A percentile compares a stretch with the other conserved stretches of the same genome.
Conservation (phyloP, 2,113 vertebrate species). For the Gallinago undulata region DNA sequence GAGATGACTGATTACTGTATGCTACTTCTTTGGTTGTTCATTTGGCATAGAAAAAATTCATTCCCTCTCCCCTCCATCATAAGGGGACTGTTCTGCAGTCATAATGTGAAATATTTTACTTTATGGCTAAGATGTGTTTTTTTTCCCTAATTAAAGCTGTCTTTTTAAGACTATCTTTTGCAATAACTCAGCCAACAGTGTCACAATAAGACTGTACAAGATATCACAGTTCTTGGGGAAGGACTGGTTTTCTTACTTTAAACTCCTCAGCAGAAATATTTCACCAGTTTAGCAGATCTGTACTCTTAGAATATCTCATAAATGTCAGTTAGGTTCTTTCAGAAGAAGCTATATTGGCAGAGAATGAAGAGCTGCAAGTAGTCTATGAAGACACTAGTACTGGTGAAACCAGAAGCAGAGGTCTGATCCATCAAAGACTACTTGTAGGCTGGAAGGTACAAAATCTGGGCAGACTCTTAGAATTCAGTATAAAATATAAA, state of each 20-base stretch:
- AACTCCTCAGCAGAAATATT: not conserved
- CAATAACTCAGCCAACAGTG: not conserved
- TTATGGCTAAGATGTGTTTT: rapidly evolving
- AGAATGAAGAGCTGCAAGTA: not conserved
- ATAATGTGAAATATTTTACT: not conserved
- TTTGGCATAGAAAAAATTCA: not conserved
- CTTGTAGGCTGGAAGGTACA: not conserved
- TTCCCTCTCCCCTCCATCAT: rapidly evolving
- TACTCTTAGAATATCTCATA: not conserved
- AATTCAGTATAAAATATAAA: not conserved
- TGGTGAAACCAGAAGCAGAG: not conserved
- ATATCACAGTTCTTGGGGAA: not conserved
- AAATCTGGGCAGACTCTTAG: not conserved
- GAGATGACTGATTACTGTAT: not conserved
- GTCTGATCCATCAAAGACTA: not conserved
- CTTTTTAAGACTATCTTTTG: not conserved
- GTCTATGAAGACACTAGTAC: not conserved
- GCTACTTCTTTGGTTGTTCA: not conserved
- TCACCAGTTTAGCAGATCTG: not conserved
- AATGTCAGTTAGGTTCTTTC: not conserved
- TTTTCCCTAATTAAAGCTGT: not conserved
- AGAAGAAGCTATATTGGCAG: not conserved
- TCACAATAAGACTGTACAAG: not conserved
- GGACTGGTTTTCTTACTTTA: not conserved
- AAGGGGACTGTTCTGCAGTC: not conserved